These are phyloP conservation scores for Tragopan temminckii DNA, from an alignment of 2,797 vertebrate genomes.

Conservation along the genomic window DNA sequence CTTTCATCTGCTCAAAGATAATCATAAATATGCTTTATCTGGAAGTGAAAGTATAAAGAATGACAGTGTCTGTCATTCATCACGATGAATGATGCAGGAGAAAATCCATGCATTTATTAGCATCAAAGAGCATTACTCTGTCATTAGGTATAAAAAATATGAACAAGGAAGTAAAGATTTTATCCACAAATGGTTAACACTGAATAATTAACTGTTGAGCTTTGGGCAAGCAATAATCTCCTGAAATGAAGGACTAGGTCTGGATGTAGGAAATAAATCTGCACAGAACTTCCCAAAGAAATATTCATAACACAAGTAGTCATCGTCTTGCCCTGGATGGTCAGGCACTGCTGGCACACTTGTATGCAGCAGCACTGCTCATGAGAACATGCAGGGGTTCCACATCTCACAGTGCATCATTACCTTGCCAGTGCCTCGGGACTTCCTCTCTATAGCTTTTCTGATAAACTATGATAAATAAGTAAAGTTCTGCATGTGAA, in stretches of 20 bases:
- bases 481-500: neutral
- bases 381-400: too few species aligned
- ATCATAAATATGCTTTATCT: neutral
- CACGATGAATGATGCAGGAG: neutral
- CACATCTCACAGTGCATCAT: neutral
- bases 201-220: neutral
- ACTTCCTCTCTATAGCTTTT: neutral
- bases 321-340: rapidly evolving
- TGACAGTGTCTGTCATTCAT: neutral
- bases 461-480: neutral
- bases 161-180: neutral
- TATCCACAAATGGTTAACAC: neutral
- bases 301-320: neutral
- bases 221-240: neutral
- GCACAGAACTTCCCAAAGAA: neutral
- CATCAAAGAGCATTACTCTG: neutral
- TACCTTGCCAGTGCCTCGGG: too few species aligned
- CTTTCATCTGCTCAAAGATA: neutral
- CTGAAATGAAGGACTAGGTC: neutral
- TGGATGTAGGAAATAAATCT: neutral
- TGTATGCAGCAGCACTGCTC: rapidly evolving
- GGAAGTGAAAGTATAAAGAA: neutral
- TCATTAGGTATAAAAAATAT: neutral
- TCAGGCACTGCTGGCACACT: too few species aligned
- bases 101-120: rapidly evolving